These are phyloP conservation scores for Platycheirus rosarum DNA, from an alignment of 2,888 invertebrate genomes.

Conservation along the genomic window DNA sequence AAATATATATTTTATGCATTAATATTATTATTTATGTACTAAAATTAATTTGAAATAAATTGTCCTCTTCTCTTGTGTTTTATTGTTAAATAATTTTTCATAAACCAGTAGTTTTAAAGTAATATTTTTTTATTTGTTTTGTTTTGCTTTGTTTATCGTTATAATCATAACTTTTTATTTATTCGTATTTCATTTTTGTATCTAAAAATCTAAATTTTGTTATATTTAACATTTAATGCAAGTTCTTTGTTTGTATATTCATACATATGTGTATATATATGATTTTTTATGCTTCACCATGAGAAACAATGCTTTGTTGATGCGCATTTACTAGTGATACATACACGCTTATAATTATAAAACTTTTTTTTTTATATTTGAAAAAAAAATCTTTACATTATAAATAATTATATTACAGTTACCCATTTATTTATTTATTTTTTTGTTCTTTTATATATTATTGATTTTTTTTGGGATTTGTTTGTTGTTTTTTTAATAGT, in stretches of 20 bases:
- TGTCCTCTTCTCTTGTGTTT: slow-evolving; percentile 29
- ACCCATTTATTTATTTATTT: slow-evolving; percentile 46
- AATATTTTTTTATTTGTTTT: slow-evolving; percentile 46
- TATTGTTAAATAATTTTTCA: slow-evolving; percentile 57
- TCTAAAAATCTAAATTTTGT: slow-evolving; percentile 57
- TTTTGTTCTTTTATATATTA: slow-evolving; percentile 20
- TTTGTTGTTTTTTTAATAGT: slow-evolving; percentile 36
- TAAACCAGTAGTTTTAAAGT: slow-evolving; percentile 57
- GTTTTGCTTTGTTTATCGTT: no score
- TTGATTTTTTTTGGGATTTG: slow-evolving; percentile 43
- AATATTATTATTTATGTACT: slow-evolving; percentile 55
- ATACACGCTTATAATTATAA: slow-evolving; percentile 33
- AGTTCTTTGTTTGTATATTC: slow-evolving; percentile 26
- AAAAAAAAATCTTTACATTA: slow-evolving; percentile 65
- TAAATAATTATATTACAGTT: slow-evolving; percentile 72
- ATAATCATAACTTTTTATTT: slow-evolving; percentile 41
- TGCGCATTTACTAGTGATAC: slow-evolving; percentile 41
- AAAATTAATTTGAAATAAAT: slow-evolving; percentile 46
- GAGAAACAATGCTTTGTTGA: slow-evolving; percentile 43
- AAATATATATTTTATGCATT: slow-evolving; percentile 33
- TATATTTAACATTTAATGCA: slow-evolving; percentile 57
- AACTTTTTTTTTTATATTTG: slow-evolving; percentile 35
- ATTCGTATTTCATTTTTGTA: slow-evolving; percentile 43
- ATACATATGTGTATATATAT: slow-evolving; percentile 6
- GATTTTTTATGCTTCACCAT: slow-evolving; percentile 30